Evolutionary conservation across 2,888 invertebrate species (phyloP).

Genomic region (Lycocerus yunnanus): DNA sequence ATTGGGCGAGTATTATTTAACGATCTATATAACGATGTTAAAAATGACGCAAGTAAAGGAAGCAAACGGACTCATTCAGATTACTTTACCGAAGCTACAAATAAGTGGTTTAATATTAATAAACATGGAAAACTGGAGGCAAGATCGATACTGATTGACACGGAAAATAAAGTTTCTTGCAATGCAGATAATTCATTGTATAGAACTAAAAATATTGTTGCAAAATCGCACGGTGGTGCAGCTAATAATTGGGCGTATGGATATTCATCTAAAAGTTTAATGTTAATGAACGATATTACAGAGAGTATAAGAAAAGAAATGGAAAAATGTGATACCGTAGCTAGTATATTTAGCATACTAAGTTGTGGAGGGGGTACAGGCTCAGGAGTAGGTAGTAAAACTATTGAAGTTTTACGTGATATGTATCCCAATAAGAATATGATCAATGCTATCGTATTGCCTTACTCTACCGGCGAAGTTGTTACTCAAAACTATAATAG

Average conservation of each 20-base stretch:
- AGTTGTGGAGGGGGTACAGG: slow-evolving; percentile 62
- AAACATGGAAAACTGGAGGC: slow-evolving; percentile 51
- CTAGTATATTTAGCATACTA: slow-evolving; percentile 55
- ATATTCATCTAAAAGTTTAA: slow-evolving; percentile 53
- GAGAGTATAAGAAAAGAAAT: slow-evolving; percentile 53
- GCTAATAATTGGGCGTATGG: slow-evolving; percentile 63
- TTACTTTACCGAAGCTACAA: slow-evolving; percentile 48
- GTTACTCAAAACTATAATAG: slow-evolving; percentile 61
- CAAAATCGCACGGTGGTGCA: slow-evolving; percentile 55
- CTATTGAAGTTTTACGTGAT: slow-evolving; percentile 53
- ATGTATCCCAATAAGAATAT: slow-evolving; percentile 57
- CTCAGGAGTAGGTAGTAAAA: slow-evolving; percentile 58
- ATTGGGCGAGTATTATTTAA: slow-evolving; percentile 56
- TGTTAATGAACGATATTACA: slow-evolving; percentile 49
- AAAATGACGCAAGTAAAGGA: slow-evolving; percentile 35
- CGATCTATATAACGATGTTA: slow-evolving; percentile 53
- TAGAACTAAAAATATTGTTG: slow-evolving; percentile 53
- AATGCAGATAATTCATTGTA: slow-evolving; percentile 45
- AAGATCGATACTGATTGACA: slow-evolving; percentile 57
- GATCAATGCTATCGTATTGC: slow-evolving; percentile 54
- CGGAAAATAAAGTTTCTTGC: slow-evolving; percentile 58
- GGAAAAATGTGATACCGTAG: slow-evolving; percentile 55
- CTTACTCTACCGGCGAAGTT: slow-evolving; percentile 58
- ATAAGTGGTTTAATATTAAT: slow-evolving; percentile 56
- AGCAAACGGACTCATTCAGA: slow-evolving; percentile 43